Conservation (phyloP, 2,113 vertebrate species). For the Lepus timidus region DNA sequence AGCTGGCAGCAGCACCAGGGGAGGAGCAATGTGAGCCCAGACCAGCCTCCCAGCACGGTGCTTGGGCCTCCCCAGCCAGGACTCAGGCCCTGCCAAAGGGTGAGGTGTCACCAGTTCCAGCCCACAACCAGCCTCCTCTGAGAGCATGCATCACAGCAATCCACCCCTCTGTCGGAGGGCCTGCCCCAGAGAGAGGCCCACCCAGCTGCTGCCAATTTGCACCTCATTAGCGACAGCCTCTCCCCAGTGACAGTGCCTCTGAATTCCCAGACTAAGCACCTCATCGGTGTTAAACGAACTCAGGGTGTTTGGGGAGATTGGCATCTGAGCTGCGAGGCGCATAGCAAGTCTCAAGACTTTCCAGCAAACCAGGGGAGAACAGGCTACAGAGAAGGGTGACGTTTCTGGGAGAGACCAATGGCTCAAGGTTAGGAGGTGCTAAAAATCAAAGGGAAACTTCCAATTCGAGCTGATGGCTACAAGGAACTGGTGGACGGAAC, state of each 20-base stretch:
- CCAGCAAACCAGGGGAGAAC: background rate
- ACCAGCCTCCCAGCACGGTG: constrained; percentile 2
- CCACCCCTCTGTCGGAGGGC: constrained; percentile 51
- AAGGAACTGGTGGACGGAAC: background rate
- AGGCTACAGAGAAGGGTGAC: background rate
- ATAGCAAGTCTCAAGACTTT: constrained; percentile 3
- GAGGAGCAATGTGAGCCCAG: background rate
- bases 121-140: background rate
- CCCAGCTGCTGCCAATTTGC: constrained; percentile 70
- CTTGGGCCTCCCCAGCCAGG: constrained; percentile 21
- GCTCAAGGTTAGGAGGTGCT: background rate
- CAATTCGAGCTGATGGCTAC: background rate
- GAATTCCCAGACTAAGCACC: constrained; percentile 64
- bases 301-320: constrained; percentile 52
- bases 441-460: background rate
- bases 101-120: background rate
- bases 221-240: constrained; percentile 72
- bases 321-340: constrained; percentile 73
- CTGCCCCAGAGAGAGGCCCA: constrained; percentile 47
- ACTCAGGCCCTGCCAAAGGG: background rate
- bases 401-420: background rate
- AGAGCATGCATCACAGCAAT: constrained; percentile 21
- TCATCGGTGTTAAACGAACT: constrained; percentile 73
- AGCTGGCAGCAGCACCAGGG: constrained; percentile 55
- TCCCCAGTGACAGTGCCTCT: constrained; percentile 61